Evolutionary conservation across 1,140 invertebrate genomes (phyloP).

Genomic region (Pararge aegeria): DNA sequence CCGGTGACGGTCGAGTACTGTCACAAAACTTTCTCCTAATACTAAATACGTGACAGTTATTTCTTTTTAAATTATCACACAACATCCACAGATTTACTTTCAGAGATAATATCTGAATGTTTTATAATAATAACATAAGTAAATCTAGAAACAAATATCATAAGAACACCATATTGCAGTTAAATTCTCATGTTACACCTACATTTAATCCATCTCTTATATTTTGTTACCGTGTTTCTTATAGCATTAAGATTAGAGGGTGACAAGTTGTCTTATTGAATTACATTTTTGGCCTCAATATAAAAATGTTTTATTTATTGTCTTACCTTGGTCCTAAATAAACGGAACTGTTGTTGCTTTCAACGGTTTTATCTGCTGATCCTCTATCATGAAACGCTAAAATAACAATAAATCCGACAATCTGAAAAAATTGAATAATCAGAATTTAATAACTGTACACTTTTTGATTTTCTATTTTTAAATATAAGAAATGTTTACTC

Average conservation of each 20-base stretch:
- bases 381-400: background rate
- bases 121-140: no score
- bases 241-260: background rate
- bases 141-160: no score
- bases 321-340: background rate
- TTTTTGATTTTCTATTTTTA: no score
- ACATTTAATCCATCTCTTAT: background rate
- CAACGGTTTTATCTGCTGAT: background rate
- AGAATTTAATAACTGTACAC: no score
- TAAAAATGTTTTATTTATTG: background rate
- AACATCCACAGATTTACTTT: no score
- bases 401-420: background rate
- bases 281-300: background rate
- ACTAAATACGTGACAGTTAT: no score
- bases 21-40: no score
- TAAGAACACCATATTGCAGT: background rate
- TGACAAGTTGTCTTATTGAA: background rate
- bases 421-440: conserved; percentile 1
- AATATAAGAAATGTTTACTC: no score
- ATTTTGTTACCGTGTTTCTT: background rate
- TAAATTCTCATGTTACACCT: background rate
- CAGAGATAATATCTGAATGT: no score
- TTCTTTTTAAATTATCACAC: no score
- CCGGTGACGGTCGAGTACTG: no score
- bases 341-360: background rate